A percentile compares a stretch with the other conserved stretches of the same genome.
phyloP scores from a whole-genome alignment of 2,797 vertebrate genomes.

The Hybognathus amarus region DNA sequence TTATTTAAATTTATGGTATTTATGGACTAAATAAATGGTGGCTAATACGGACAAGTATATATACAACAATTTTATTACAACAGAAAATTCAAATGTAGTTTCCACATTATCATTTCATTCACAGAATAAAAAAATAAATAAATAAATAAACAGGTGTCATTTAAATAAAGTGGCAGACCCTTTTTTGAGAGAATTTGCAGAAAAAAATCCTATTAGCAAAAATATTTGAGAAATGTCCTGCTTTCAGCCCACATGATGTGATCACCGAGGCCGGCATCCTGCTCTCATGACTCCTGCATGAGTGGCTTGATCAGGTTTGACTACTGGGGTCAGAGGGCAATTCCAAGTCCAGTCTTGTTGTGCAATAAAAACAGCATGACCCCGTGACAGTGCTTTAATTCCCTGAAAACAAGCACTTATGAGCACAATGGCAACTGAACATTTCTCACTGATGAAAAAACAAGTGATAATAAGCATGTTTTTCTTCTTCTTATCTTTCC shows the following conservation, averaged over 20 bases:
- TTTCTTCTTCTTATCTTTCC: not conserved
- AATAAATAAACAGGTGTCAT: not conserved
- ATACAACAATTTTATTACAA: not conserved
- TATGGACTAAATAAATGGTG: not conserved
- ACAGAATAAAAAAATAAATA: no score
- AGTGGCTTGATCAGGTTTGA: slow-evolving; percentile 81
- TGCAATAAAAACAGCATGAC: slow-evolving; percentile 82
- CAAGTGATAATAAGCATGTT: not conserved
- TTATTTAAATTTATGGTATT: not conserved
- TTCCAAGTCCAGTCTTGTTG: slow-evolving; percentile 80
- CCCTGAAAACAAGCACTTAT: slow-evolving; percentile 33
- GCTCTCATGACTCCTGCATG: slow-evolving; percentile 60
- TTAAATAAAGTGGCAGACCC: not conserved
- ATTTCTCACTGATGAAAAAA: not conserved
- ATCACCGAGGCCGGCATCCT: not conserved
- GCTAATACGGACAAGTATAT: no score
- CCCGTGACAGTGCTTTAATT: slow-evolving; percentile 54
- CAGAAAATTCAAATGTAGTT: not conserved
- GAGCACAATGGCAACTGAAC: slow-evolving; percentile 4
- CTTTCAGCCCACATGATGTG: slow-evolving; percentile 4
- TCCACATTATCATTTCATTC: not conserved
- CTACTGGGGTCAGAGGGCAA: slow-evolving; percentile 77
- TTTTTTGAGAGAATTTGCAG: not conserved
- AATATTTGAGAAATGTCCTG: not conserved
- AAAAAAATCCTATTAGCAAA: not conserved